Evolutionary conservation across 2,888 invertebrate species (phyloP).

Genomic region (Pollenia labialis): DNA sequence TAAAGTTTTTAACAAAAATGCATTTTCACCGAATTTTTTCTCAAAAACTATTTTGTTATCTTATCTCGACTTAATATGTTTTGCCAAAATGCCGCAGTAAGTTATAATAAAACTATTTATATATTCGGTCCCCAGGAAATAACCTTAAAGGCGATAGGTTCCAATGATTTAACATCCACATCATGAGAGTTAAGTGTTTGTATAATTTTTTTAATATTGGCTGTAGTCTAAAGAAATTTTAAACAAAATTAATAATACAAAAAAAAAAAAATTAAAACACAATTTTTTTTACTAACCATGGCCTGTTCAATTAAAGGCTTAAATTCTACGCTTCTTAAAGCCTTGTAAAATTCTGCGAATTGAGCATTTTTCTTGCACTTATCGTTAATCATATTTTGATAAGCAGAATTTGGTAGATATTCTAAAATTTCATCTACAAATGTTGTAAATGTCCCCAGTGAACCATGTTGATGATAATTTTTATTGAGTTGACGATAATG

Average conservation of each 20-base stretch:
- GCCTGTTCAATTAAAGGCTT: conserved; percentile 75
- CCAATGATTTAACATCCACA: conserved; percentile 77
- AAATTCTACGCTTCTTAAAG: conserved; percentile 77
- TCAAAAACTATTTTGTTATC: no score
- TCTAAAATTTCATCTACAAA: conserved; percentile 77
- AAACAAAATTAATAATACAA: background rate
- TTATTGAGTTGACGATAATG: conserved; percentile 7
- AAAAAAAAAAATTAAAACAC: background rate
- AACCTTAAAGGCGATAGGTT: conserved; percentile 77
- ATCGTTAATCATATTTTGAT: conserved; percentile 78
- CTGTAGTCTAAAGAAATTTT: conserved; percentile 54
- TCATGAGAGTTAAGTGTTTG: conserved; percentile 75
- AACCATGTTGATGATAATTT: conserved; percentile 4
- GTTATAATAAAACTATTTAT: background rate
- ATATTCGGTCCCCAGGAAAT: conserved; percentile 79
- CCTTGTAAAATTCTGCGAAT: conserved; percentile 79
- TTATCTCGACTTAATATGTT: no score
- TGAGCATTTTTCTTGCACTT: conserved; percentile 75
- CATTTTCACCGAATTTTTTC: no score
- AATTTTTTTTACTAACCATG: conserved; percentile 75
- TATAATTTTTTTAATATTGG: conserved; percentile 75
- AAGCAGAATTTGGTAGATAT: conserved; percentile 78
- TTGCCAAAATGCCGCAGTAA: no score
- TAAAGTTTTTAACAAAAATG: no score
- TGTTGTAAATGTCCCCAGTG: conserved; percentile 74